These are phyloP conservation scores for Alaudala cheleensis DNA, from an alignment of 2,113 vertebrate genomes.

Conservation along the genomic window DNA sequence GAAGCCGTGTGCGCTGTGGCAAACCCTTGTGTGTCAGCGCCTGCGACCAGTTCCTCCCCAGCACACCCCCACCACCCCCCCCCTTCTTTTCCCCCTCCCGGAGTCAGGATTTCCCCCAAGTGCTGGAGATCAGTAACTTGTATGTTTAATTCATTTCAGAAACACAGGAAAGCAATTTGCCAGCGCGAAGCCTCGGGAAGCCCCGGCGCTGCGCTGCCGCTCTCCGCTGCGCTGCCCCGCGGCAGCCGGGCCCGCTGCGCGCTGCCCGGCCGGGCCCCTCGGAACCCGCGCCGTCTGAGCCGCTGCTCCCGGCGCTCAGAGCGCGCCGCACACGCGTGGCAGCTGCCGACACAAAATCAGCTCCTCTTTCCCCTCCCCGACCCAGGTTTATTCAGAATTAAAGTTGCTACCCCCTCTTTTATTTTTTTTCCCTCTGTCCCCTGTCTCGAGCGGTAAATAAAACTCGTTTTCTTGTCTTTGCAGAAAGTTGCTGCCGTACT, in stretches of 20 bases:
- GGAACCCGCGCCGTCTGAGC: neutral
- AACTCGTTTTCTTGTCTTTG: conserved; percentile 62
- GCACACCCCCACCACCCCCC: neutral
- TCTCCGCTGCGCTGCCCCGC: conserved; percentile 18
- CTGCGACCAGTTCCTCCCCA: neutral
- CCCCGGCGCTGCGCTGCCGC: conserved; percentile 25
- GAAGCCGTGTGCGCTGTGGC: neutral
- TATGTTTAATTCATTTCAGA: conserved; percentile 75
- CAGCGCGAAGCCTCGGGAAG: conserved; percentile 66
- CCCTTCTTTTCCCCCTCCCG: neutral
- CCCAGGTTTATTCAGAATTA: conserved; percentile 46
- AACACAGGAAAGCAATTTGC: conserved; percentile 69
- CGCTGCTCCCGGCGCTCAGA: neutral
- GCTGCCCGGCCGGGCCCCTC: neutral
- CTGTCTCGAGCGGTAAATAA: conserved; percentile 41
- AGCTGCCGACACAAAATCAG: conserved; percentile 1
- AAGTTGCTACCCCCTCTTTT: neutral
- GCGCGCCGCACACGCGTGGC: neutral
- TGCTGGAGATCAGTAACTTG: conserved; percentile 61
- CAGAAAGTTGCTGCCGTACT: conserved; percentile 64
- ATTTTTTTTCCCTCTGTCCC: neutral
- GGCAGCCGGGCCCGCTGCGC: neutral
- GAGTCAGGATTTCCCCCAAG: conserved; percentile 36
- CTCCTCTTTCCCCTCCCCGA: neutral
- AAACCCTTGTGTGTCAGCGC: neutral